Evolutionary conservation across 2,888 invertebrate species (phyloP).

Genomic region (Agonum fuliginosum): DNA sequence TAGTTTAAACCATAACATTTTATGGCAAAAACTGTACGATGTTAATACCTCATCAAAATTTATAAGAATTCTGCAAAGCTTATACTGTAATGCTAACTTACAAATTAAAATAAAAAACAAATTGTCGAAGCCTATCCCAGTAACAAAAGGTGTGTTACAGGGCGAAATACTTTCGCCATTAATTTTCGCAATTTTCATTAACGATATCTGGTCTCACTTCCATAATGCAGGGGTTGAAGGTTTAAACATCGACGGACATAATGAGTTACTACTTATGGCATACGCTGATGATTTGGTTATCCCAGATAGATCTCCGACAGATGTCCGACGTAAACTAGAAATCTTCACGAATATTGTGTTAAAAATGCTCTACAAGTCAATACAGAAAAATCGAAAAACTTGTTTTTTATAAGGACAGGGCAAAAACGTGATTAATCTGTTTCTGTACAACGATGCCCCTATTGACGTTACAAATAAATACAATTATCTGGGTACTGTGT

Average conservation of each 20-base stretch:
- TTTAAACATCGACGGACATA: conserved; percentile 1
- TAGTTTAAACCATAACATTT: not conserved
- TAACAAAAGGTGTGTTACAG: not conserved
- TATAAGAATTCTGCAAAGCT: not conserved
- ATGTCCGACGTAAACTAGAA: not conserved
- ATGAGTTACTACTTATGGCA: not conserved
- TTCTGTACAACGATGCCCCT: not conserved
- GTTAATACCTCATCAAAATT: not conserved
- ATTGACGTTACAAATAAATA: not conserved
- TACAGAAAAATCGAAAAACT: not conserved
- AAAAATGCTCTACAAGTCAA: not conserved
- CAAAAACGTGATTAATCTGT: not conserved
- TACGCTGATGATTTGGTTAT: not conserved
- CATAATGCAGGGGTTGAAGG: not conserved
- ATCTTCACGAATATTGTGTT: not conserved
- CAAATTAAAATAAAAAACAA: not conserved
- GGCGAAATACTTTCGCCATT: conserved; percentile 6
- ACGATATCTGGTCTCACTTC: conserved; percentile 6
- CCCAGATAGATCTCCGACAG: not conserved
- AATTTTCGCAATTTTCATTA: not conserved
- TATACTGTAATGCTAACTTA: not conserved
- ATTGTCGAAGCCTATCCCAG: not conserved
- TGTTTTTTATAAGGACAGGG: not conserved
- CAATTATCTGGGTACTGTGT: not conserved
- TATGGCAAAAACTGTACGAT: not conserved